Conservation (phyloP, 2,113 vertebrate species). For the Scomber colias region DNA sequence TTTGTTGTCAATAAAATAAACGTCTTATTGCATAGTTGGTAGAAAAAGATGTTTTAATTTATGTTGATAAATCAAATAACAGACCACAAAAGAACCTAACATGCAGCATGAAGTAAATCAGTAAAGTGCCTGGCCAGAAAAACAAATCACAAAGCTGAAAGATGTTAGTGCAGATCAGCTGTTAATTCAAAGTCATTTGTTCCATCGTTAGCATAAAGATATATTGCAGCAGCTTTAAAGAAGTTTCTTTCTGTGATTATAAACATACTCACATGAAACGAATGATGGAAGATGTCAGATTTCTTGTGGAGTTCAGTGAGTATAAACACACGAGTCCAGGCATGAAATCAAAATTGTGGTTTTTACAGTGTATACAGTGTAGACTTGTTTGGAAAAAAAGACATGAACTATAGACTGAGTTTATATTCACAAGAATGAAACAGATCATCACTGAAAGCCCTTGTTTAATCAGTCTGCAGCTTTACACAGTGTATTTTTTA, state of each 20-base stretch:
- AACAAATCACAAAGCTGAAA: no score
- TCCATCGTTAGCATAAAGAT: no score
- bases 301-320: not conserved
- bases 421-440: conserved; percentile 2
- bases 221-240: not conserved
- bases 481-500: not conserved
- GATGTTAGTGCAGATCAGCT: no score
- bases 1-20: no score
- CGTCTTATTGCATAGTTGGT: no score
- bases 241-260: not conserved
- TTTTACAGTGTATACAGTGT: not conserved
- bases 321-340: conserved; percentile 4
- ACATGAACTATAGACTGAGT: not conserved
- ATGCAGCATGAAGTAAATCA: no score
- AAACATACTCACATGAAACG: not conserved
- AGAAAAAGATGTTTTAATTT: no score
- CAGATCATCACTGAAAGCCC: not conserved
- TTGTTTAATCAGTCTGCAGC: conserved; percentile 2
- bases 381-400: not conserved
- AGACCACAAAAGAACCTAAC: no score
- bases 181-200: no score
- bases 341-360: not conserved
- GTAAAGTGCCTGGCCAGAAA: no score
- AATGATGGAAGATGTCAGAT: not conserved
- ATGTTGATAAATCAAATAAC: no score